Evolutionary conservation across 2,888 invertebrate species (phyloP).

Genomic region (Polydrusus tereticollis): DNA sequence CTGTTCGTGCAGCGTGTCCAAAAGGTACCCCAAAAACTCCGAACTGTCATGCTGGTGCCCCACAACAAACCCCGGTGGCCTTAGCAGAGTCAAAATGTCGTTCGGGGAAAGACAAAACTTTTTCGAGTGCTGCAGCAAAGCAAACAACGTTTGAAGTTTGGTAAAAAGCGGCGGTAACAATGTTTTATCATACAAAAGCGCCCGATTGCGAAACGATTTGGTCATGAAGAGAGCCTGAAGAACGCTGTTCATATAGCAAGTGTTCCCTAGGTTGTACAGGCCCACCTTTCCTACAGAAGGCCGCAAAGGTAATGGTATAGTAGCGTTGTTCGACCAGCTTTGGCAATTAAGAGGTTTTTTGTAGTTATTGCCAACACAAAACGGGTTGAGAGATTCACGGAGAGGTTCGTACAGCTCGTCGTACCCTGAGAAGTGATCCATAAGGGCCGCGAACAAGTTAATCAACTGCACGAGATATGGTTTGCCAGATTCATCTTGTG

Average conservation of each 20-base stretch:
- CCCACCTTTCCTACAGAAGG: slow-evolving; percentile 74
- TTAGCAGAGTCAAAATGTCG: slow-evolving; percentile 78
- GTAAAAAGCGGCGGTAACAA: slow-evolving; percentile 71
- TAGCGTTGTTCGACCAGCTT: slow-evolving; percentile 64
- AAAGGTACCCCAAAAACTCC: slow-evolving; percentile 83
- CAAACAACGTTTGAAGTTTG: slow-evolving; percentile 80
- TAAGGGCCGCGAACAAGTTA: slow-evolving; percentile 70
- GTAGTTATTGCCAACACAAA: slow-evolving; percentile 58
- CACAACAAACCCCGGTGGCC: slow-evolving; percentile 82
- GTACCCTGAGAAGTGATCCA: slow-evolving; percentile 68
- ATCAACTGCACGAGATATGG: slow-evolving; percentile 73
- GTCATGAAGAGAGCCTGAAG: slow-evolving; percentile 88
- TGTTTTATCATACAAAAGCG: slow-evolving; percentile 71
- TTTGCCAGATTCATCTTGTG: slow-evolving; percentile 69
- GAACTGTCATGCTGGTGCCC: slow-evolving; percentile 91
- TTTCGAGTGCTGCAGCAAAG: slow-evolving; percentile 77
- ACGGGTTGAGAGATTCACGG: slow-evolving; percentile 61
- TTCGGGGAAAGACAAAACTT: slow-evolving; percentile 78
- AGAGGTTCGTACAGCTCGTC: slow-evolving; percentile 61
- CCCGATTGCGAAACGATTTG: slow-evolving; percentile 80
- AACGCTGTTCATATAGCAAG: slow-evolving; percentile 92
- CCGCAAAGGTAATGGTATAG: slow-evolving; percentile 19
- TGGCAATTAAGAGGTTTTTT: slow-evolving; percentile 61
- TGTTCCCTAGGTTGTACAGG: slow-evolving; percentile 86
- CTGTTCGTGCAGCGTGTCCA: slow-evolving; percentile 82